A percentile compares a stretch with the other conserved stretches of the same genome.
phyloP scores from a whole-genome alignment of 2,113 vertebrate genomes.

The Haemorhous mexicanus region DNA sequence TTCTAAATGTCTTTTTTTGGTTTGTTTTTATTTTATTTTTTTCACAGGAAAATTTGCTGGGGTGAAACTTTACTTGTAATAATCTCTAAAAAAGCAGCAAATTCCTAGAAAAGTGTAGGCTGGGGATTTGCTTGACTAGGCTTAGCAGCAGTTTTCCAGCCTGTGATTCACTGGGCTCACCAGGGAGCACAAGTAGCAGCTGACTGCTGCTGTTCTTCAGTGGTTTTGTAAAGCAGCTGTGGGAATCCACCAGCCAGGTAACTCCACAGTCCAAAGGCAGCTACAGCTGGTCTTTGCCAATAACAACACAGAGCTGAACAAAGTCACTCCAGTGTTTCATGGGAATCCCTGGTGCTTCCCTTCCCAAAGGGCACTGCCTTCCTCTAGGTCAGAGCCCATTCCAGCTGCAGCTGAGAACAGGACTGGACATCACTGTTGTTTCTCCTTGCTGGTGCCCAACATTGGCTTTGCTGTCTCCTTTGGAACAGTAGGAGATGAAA shows the following conservation, averaged over 20 bases:
- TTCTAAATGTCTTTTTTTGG: background rate
- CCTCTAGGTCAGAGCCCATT: background rate
- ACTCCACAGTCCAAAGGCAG: background rate
- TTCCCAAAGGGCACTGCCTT: background rate
- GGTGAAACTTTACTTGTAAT: background rate
- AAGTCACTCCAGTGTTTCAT: background rate
- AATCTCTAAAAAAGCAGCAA: background rate
- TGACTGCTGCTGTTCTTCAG: background rate
- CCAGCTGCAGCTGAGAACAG: background rate
- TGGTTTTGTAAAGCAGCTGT: background rate
- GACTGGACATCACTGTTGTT: background rate
- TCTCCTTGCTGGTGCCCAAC: background rate
- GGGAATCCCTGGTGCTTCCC: background rate
- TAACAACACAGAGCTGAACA: background rate
- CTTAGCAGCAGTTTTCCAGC: background rate
- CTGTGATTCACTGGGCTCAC: background rate
- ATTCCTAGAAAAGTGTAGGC: background rate
- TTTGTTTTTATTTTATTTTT: background rate
- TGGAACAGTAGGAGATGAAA: background rate
- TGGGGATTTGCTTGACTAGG: background rate
- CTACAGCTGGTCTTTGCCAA: background rate
- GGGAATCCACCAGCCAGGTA: background rate
- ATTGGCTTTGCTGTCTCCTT: background rate
- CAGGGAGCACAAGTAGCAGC: background rate
- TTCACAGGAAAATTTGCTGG: background rate